Base-by-base conservation (phyloP, 37 sponge, comb jelly and placozoan genomes). In the Ephydatia muelleri region DNA sequence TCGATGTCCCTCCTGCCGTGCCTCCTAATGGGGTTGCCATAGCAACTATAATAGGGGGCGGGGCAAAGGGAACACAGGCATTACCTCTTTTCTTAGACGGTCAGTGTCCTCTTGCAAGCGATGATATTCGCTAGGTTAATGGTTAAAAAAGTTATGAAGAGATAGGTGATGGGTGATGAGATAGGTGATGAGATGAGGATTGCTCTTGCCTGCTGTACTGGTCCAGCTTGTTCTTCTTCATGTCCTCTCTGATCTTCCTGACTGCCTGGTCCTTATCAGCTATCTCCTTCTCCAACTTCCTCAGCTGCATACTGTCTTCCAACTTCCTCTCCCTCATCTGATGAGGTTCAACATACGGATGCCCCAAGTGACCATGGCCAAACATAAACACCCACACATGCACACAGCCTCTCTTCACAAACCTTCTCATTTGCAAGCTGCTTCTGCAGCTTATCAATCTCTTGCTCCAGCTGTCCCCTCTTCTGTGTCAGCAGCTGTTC, bases 391-490 rank as follows among this genome's bases (percentile, higher is more conserved):
- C 33, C 16, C 29, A 72, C 33, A 26, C 29, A 68, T 11, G 5
- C 28, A 28, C 29, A 68, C 26, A 68, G 26, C 29, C 31, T 33
- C 33, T 23, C 14, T 3, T 33, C 27, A 38, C 76, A 33, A 37
- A 87, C 92, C 73, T 87, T 65, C 26, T 81, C 84, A 91, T 87
- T 91, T 76, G 90, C 87, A 21, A 84, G 75, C 43, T 91, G 73
- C 48, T 88, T 82, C 75, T 80, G 83, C 25, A 92, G 85, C 33
- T 34, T 13, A 0, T 72, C 38, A 2, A 68, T 89, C 65, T 85
- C 83, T 34, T 84, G 73, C 29, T 92, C 85, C 34, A 95, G 26
- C 8, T 84, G 78, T 4, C 75, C 87, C 85, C 77, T 87, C 67
- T 89, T 65, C 26, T 12, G 57, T 16, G 29, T 36, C 36, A 71